Conservation (phyloP, 2,888 invertebrate genomes). For the Phaedon cochleariae region DNA sequence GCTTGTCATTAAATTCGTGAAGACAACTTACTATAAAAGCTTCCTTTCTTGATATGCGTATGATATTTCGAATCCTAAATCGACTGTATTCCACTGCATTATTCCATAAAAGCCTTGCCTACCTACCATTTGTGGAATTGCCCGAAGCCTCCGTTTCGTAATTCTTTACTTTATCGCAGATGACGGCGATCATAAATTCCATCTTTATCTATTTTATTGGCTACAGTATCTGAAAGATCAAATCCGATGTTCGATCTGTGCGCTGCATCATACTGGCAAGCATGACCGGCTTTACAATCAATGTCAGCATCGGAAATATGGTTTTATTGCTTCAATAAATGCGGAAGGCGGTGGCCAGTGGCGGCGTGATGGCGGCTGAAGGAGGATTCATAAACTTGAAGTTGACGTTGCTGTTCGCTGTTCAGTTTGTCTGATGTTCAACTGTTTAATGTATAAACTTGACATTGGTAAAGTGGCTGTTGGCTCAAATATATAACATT, state of each 20-base stretch:
- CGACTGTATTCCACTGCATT: neutral
- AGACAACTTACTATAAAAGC: no score
- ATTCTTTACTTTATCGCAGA: neutral
- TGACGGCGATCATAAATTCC: neutral
- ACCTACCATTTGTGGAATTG: neutral
- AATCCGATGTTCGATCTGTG: neutral
- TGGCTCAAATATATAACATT: no score
- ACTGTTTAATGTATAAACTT: no score
- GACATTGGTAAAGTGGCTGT: no score
- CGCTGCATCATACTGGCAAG: neutral
- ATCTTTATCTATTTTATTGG: neutral
- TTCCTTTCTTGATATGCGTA: no score
- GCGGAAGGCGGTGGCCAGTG: no score
- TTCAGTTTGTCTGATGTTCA: no score
- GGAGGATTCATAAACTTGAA: no score
- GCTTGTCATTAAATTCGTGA: no score
- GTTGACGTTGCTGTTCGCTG: no score
- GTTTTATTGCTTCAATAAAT: slow-evolving; percentile 35
- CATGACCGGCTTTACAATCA: slow-evolving; percentile 28
- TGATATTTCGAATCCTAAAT: no score
- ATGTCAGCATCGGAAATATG: slow-evolving; percentile 28
- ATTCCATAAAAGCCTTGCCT: neutral
- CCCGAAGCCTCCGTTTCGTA: neutral
- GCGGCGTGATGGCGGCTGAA: no score
- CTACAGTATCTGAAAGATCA: neutral